A percentile compares a stretch with the other conserved stretches of the same genome.
Evolutionary conservation across 2,888 invertebrate genomes (phyloP).

Genomic region (Temnothorax ravouxi): DNA sequence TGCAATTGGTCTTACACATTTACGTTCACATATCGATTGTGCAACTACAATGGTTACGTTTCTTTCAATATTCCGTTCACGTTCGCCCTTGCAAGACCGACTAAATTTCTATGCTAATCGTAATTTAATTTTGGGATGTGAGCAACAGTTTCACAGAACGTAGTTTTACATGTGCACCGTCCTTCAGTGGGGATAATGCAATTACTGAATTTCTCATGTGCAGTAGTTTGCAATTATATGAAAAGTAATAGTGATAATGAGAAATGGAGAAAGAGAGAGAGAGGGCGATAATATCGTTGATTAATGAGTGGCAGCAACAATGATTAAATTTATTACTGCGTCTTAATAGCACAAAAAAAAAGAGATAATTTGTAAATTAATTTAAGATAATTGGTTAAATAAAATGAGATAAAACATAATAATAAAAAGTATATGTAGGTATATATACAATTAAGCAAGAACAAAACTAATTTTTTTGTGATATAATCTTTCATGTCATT

Average conservation of each 20-base stretch:
- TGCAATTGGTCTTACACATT: not conserved
- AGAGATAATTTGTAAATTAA: slow-evolving; percentile 37
- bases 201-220: slow-evolving; percentile 14
- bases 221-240: not conserved
- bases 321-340: slow-evolving; percentile 41
- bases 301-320: slow-evolving; percentile 23
- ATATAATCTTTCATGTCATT: not conserved
- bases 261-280: not conserved
- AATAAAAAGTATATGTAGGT: too few species aligned
- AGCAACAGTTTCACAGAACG: slow-evolving; percentile 15
- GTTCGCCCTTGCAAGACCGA: slow-evolving; percentile 9
- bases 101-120: slow-evolving; percentile 49
- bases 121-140: slow-evolving; percentile 39
- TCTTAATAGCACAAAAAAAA: not conserved
- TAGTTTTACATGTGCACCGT: not conserved
- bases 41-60: not conserved
- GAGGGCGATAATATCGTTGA: not conserved
- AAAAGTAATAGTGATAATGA: slow-evolving; percentile 39
- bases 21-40: slow-evolving; percentile 16
- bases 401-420: not conserved
- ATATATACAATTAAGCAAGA: too few species aligned
- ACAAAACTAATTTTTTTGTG: not conserved
- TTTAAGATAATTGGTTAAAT: not conserved
- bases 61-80: slow-evolving; percentile 17
- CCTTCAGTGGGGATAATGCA: slow-evolving; percentile 6